Conservation (phyloP, 1,140 invertebrate genomes). For the Apis mellifera region Amel_HAv3.1 CM009935.2:720501-721000, state of each 20-base stretch:
- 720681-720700: constrained; percentile 36
- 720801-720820: too few relatives aligned
- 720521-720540: constrained; percentile 1
- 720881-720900: too few relatives aligned
- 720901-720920: too few relatives aligned
- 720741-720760: not conserved
- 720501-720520: constrained; percentile 54
- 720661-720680: constrained; percentile 29
- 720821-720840: too few relatives aligned
- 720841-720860: not conserved
- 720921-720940: too few relatives aligned
- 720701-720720: constrained; percentile 1
- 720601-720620: constrained; percentile 57
- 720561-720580: not conserved
- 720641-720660: constrained; percentile 51
- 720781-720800: not conserved
- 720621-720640: constrained; percentile 61
- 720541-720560: not conserved
- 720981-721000: too few relatives aligned
- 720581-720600: constrained; percentile 43
- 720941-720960: too few relatives aligned
- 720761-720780: not conserved
- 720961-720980: too few relatives aligned
- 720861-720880: too few relatives aligned
- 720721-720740: constrained; percentile 50